Base-by-base conservation (phyloP, 92 coral and sea anemone genomes). In the Epizoanthus stellaris region DNA sequence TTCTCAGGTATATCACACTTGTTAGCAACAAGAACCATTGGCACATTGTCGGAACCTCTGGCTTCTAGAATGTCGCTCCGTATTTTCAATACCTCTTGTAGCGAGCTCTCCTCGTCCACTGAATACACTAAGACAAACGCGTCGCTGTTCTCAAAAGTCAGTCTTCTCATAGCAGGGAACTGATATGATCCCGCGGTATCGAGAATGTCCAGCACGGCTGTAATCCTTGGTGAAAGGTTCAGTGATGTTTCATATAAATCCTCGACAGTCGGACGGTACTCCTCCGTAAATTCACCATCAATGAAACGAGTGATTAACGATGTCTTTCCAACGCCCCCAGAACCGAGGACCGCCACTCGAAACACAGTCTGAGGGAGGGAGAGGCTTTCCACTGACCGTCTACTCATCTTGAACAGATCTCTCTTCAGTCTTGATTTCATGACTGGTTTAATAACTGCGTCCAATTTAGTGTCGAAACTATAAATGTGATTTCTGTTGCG, bases 101-200 rank as follows among this genome's bases (percentile, higher is more conserved):
- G 90, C 20, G 98, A 95, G 38, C 70, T 88, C 76, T 91, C 84
- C 64, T 95, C 89, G 77, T 88, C 85, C 3, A 97, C 87, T 0
- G 98, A 92, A 71, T 97, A 95, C 3, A 97, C 95, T 2, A 97
- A 85, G 15, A 97, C 82, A 70, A 97, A 97, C 62, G 95, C 97
- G 7, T 97, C 93, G 0, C 98, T 98, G 39, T 93, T 90, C 47
- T 94, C 93, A 20, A 95, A 84, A 0, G 99, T 92, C 82, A 97
- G 81, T 89, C 92, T 92, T 70, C 83, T 94, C 99, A 97, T 97
- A 12, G 99, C 99, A 7, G 99, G 99, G 84, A 97, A 97, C 36
- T 91, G 95, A 42, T 95, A 95, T 3, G 98, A 93, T 4, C 99
- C 99, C n/a, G 98, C 97, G 20, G 99, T 97, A 85, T 97, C 99